Evolutionary conservation across 2,113 vertebrate species (phyloP).

Genomic region (Danionella cerebrum): DNA sequence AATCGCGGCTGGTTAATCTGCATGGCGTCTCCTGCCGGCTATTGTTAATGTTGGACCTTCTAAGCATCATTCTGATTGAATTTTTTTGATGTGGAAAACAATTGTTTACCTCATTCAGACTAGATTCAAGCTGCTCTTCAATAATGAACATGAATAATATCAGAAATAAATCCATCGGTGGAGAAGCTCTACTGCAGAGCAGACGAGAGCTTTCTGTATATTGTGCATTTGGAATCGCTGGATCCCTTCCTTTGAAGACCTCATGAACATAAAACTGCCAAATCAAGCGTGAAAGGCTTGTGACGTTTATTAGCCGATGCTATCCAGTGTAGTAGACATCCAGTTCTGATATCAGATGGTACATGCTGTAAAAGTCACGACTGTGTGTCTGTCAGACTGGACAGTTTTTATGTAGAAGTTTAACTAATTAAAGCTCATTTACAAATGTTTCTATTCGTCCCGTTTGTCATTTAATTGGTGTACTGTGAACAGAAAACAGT

Average conservation of each 20-base stretch:
- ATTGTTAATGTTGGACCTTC: constrained; percentile 8
- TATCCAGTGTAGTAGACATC: constrained; percentile 16
- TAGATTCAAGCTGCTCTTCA: constrained; percentile 25
- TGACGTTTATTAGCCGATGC: constrained; percentile 28
- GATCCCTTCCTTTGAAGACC: constrained; percentile 18
- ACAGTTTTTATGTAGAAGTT: constrained; percentile 38
- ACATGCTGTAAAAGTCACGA: constrained; percentile 30
- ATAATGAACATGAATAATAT: constrained; percentile 26
- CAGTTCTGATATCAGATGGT: constrained; percentile 16
- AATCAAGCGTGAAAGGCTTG: constrained; percentile 27
- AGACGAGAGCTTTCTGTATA: constrained; percentile 28
- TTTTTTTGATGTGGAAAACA: constrained; percentile 30
- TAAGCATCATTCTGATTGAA: constrained; percentile 1
- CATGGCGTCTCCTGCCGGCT: too few species aligned
- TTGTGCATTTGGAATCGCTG: constrained; percentile 39
- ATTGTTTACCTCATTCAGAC: constrained; percentile 38
- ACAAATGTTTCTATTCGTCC: constrained; percentile 20
- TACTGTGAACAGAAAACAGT: too few species aligned
- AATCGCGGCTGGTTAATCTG: background rate
- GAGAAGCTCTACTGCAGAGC: constrained; percentile 24
- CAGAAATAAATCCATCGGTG: constrained; percentile 18
- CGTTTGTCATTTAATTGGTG: background rate
- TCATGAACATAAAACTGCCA: constrained; percentile 39
- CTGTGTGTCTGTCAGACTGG: constrained; percentile 4
- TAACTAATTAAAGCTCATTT: constrained; percentile 40